Percentiles rank a stretch among this genome's conserved stretches.
Evolutionary conservation across 2,797 vertebrate genomes (phyloP).

Genomic region (Pipistrellus pygmaeus): DNA sequence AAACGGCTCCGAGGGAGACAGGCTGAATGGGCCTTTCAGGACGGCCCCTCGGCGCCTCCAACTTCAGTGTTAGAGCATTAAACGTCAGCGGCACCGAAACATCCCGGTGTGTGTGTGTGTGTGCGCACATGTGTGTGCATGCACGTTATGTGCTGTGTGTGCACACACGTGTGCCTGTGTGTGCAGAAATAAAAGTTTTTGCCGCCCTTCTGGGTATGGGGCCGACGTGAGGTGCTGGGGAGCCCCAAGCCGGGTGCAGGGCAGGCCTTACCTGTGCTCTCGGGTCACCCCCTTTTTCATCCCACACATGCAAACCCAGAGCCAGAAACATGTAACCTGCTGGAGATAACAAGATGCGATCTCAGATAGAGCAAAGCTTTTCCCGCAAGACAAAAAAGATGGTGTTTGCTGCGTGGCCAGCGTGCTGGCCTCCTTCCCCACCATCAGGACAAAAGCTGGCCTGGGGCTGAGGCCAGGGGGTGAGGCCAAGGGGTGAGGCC

Average conservation of each 20-base stretch:
- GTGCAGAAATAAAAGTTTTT: not conserved
- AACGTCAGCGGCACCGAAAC: not conserved
- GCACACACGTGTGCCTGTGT: no score
- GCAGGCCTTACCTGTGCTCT: not conserved
- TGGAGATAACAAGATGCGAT: not conserved
- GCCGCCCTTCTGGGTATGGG: not conserved
- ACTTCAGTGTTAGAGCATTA: conserved; percentile 58
- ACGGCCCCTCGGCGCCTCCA: conserved; percentile 57
- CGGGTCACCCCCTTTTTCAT: not conserved
- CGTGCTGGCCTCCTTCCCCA: not conserved
- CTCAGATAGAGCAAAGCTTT: not conserved
- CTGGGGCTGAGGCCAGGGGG: not conserved
- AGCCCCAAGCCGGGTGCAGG: not conserved
- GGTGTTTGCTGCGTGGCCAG: not conserved
- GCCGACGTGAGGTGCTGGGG: not conserved
- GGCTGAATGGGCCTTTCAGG: conserved; percentile 74
- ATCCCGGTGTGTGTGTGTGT: not conserved
- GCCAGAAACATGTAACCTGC: not conserved
- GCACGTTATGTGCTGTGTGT: not conserved
- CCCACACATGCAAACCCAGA: not conserved
- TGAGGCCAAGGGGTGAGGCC: no score
- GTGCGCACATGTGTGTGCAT: no score
- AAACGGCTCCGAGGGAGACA: conserved; percentile 71
- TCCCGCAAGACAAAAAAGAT: not conserved
- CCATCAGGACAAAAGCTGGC: not conserved